Evolutionary conservation across 2,888 invertebrate species (phyloP), one percentile per base, ranked within the genome.

Genomic region (Drosophila niveifrons): DNA sequence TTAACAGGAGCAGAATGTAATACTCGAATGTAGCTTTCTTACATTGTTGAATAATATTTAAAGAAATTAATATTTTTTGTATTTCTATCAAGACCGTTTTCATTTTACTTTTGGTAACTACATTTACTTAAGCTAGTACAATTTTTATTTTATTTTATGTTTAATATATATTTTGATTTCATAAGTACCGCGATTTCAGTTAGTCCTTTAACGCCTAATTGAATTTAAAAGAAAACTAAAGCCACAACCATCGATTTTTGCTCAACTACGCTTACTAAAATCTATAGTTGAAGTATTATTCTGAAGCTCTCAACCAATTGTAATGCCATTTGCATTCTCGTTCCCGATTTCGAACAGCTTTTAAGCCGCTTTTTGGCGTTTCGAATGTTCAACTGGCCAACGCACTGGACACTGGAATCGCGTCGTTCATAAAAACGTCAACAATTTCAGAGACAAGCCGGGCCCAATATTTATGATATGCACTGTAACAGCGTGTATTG

Each of bases 391-490:
- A 43, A 17, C 51, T 48, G 31, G 56, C 58, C 56, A 47, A 29
- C 50, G 23, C 29, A 29, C 41, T 58, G 58, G 47, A 47, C 47
- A 29, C n/a, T n/a, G n/a, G n/a, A n/a, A n/a, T 18, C 6, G 31
- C 55, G 36, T 63, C 53, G 61, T 53, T 74, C 78, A 59, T 66
- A 70, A 67, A 80, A 80, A 55, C 57, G 62, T 72, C 76, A 57
- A 72, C 63, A 48, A 55, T 66, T 64, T 44, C 48, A 62, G 70
- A 55, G 61, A 75, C 66, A 80, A 59, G 78, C 51, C 64, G 23
- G 63, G 36, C 44, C 53, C 62, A 66, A 80, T 74, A 78, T 80
- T 77, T 78, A 80, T 71, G 74, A 58, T 59, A 50, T 31, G 43
- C 39, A 56, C 58, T 63, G 62, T 66, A 47, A 2, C 15, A 29